Evolutionary conservation across 2,113 vertebrate genomes (phyloP).

Genomic region (Chaenogobius annularis): DNA sequence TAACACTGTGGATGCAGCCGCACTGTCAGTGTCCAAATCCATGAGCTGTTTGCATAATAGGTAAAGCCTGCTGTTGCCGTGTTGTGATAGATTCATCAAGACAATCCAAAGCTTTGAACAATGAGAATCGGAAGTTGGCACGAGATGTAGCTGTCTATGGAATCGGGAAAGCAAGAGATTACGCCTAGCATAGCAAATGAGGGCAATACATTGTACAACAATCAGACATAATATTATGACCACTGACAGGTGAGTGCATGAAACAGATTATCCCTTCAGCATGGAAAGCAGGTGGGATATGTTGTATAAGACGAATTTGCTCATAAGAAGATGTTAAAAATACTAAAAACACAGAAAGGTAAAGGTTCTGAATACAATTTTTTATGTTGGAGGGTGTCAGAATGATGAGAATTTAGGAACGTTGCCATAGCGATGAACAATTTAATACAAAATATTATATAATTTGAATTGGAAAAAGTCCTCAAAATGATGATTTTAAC

Average conservation of each 20-base stretch:
- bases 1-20: slow-evolving; percentile 25
- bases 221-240: slow-evolving; percentile 3
- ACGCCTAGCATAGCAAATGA: slow-evolving; percentile 6
- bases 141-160: slow-evolving; percentile 18
- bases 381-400: too few relatives aligned
- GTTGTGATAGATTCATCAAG: slow-evolving; percentile 32
- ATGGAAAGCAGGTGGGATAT: neutral
- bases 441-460: too few relatives aligned
- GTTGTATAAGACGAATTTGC: neutral
- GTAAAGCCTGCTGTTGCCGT: slow-evolving; percentile 15
- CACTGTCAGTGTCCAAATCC: slow-evolving; percentile 35
- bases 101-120: slow-evolving; percentile 22
- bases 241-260: slow-evolving; percentile 3
- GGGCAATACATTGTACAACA: neutral
- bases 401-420: too few relatives aligned
- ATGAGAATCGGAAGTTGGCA: slow-evolving; percentile 38
- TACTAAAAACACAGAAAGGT: neutral
- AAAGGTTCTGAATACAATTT: neutral
- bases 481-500: too few relatives aligned
- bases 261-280: neutral
- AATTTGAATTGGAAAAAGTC: too few relatives aligned
- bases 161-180: slow-evolving; percentile 31
- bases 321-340: neutral
- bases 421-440: too few relatives aligned
- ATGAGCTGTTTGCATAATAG: slow-evolving; percentile 16